These are phyloP conservation scores for Caenorhabditis angaria DNA, from an alignment of 2,888 invertebrate genomes.

Conservation along the genomic window DNA sequence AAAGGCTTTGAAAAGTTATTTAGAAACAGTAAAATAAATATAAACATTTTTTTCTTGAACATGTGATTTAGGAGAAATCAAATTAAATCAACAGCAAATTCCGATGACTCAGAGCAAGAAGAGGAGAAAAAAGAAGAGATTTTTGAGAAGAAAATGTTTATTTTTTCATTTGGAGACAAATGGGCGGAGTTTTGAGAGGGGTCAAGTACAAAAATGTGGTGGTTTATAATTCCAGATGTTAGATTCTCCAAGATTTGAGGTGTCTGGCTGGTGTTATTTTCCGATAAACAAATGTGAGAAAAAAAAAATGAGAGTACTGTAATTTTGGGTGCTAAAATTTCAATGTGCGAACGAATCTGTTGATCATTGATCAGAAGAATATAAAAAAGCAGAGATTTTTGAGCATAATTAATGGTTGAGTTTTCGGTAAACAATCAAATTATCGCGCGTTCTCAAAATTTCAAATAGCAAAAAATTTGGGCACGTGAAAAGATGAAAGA, in stretches of 20 bases:
- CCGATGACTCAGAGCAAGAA: neutral
- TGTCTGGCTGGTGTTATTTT: neutral
- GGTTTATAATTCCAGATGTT: neutral
- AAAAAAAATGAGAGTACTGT: too few species aligned
- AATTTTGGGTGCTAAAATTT: too few species aligned
- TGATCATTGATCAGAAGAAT: too few species aligned
- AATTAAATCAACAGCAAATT: neutral
- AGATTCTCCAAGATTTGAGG: neutral
- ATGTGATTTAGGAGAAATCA: constrained; percentile 1
- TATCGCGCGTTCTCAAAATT: too few species aligned
- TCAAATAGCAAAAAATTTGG: too few species aligned
- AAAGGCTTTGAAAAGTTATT: neutral
- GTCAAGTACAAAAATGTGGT: neutral
- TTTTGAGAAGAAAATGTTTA: neutral
- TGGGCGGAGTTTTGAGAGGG: too few species aligned
- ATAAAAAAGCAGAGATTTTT: too few species aligned
- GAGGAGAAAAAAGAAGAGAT: neutral
- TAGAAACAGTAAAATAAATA: neutral
- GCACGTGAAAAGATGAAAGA: too few species aligned
- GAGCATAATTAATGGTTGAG: too few species aligned
- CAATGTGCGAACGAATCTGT: too few species aligned
- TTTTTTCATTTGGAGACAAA: neutral
- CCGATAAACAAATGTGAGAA: neutral
- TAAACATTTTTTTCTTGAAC: neutral
- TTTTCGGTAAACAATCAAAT: too few species aligned